These are phyloP conservation scores for Chrysemys picta DNA, from an alignment of 2,113 vertebrate species.

Conservation along the genomic window DNA sequence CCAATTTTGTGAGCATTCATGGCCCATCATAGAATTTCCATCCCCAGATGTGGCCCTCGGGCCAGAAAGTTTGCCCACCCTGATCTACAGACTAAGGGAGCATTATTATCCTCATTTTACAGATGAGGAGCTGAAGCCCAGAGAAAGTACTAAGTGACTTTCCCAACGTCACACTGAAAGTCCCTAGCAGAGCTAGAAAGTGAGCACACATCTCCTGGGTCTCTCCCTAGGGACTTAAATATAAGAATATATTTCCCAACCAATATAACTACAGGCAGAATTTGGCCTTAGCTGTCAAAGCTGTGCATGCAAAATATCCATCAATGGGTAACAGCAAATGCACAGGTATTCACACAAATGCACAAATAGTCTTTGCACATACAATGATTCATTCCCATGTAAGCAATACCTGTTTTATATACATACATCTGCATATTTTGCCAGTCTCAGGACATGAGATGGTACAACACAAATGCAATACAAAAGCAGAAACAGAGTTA, in stretches of 20 bases:
- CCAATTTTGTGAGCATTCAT: too few species aligned
- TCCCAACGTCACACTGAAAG: background rate
- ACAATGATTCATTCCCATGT: background rate
- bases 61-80: too few species aligned
- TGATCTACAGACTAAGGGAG: too few species aligned
- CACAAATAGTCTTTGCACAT: background rate
- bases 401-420: background rate
- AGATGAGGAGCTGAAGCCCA: background rate
- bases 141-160: background rate
- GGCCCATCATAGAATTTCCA: too few species aligned
- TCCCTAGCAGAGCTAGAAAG: background rate
- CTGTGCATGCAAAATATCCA: background rate
- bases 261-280: background rate
- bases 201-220: background rate
- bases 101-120: too few species aligned
- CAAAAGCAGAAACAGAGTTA: background rate
- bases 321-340: background rate
- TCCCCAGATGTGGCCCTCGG: too few species aligned
- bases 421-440: background rate
- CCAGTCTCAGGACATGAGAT: background rate
- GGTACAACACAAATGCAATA: background rate
- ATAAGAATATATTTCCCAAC: background rate
- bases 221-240: background rate
- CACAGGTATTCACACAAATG: background rate
- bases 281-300: background rate